These are phyloP conservation scores for Danio choprae DNA, from an alignment of 2,797 vertebrate genomes.

Conservation along the genomic window DNA sequence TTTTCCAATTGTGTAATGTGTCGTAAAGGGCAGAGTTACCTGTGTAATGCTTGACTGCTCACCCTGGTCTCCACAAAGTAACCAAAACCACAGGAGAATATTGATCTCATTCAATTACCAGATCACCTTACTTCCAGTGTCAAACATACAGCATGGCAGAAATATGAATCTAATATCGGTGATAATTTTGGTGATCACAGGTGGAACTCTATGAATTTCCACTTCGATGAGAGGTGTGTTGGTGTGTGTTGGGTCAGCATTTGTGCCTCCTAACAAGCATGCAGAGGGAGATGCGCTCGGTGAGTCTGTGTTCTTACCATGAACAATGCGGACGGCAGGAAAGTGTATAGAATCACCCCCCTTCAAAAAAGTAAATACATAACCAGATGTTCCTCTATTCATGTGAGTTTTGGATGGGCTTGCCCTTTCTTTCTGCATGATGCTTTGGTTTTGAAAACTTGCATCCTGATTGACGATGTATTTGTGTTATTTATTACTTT, in stretches of 20 bases:
- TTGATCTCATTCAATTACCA: conserved; percentile 54
- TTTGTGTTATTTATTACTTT: conserved; percentile 71
- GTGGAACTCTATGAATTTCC: conserved; percentile 21
- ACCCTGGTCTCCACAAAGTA: conserved; percentile 50
- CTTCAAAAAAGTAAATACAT: conserved; percentile 36
- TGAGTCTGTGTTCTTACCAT: conserved; percentile 27
- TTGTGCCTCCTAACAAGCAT: conserved; percentile 45
- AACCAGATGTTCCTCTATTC: conserved; percentile 68
- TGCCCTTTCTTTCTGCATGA: conserved; percentile 83
- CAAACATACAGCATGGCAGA: conserved; percentile 40
- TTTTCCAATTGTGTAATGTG: conserved; percentile 55
- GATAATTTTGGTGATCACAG: conserved; percentile 42
- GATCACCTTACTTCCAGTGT: conserved; percentile 56
- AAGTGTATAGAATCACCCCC: conserved; percentile 75
- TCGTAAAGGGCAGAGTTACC: conserved; percentile 54
- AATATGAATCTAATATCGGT: conserved; percentile 31
- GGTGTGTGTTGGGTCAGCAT: conserved; percentile 58
- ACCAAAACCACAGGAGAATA: conserved; percentile 47
- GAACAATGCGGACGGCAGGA: conserved; percentile 19
- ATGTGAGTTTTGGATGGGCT: conserved; percentile 77
- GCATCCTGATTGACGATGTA: conserved; percentile 76
- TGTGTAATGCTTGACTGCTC: conserved; percentile 49
- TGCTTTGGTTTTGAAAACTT: conserved; percentile 79
- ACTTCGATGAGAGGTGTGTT: conserved; percentile 52
- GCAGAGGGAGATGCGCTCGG: conserved; percentile 44